Percentiles rank a stretch among this genome's conserved stretches.
These are phyloP conservation scores for Eristalis tenax DNA, from an alignment of 2,888 invertebrate genomes.

Conservation along the genomic window DNA sequence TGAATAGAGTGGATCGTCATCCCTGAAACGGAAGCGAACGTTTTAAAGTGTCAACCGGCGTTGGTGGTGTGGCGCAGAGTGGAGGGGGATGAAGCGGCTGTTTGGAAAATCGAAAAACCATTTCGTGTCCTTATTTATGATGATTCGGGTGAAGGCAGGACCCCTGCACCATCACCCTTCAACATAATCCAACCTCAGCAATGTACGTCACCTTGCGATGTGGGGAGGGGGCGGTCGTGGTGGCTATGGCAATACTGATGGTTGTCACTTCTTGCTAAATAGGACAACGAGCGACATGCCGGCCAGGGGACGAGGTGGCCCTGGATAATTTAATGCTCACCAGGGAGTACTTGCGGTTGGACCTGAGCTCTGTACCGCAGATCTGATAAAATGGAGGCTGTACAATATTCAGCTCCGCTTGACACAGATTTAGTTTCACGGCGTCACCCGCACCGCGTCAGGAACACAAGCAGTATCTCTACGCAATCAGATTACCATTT, in stretches of 20 bases:
- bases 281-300: conserved; percentile 4
- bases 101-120: conserved; percentile 47
- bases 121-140: conserved; percentile 54
- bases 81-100: neutral
- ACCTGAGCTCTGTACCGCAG: conserved; percentile 7
- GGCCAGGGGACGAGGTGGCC: neutral
- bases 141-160: neutral
- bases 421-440: conserved; percentile 26
- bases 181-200: conserved; percentile 44
- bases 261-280: neutral
- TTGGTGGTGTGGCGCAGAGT: neutral
- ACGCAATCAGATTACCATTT: conserved; percentile 35
- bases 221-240: neutral
- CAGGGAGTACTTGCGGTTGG: conserved; percentile 33
- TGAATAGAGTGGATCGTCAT: conserved; percentile 9
- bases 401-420: neutral
- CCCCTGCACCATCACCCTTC: neutral
- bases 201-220: conserved; percentile 22
- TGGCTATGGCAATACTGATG: neutral
- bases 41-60: conserved; percentile 32
- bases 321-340: conserved; percentile 50
- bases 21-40: conserved; percentile 17
- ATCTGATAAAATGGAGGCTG: conserved; percentile 41
- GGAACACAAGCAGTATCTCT: neutral
- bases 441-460: neutral